phyloP scores from a whole-genome alignment of 2,797 vertebrate genomes.

The Balearica regulorum region DNA sequence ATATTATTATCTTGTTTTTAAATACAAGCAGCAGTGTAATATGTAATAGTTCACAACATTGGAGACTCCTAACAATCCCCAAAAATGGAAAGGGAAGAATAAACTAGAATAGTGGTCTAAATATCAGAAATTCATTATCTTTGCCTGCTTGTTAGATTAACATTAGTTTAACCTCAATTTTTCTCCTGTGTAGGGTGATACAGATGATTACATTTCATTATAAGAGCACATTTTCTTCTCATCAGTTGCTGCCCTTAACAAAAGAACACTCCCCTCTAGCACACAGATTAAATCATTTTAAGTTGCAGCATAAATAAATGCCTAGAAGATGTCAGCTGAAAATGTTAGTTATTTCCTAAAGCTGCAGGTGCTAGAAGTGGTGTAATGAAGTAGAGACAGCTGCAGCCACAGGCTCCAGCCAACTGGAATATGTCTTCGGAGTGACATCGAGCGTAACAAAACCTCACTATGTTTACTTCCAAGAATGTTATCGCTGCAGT shows the following conservation, averaged over 20 bases:
- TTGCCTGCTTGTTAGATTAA: constrained; percentile 26
- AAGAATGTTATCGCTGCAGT: constrained; percentile 49
- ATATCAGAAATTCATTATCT: constrained; percentile 10
- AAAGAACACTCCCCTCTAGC: constrained; percentile 15
- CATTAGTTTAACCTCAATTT: background rate
- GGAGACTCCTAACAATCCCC: background rate
- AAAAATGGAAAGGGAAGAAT: background rate
- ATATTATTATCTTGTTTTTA: background rate
- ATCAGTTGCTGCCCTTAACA: constrained; percentile 4
- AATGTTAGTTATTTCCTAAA: constrained; percentile 71
- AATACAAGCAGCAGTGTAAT: background rate
- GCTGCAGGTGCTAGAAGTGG: constrained; percentile 66
- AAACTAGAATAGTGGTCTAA: background rate
- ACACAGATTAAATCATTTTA: constrained; percentile 56
- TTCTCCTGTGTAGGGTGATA: background rate
- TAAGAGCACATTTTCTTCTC: constrained; percentile 18
- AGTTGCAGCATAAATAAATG: constrained; percentile 61
- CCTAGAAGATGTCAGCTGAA: constrained; percentile 65
- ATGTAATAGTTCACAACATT: background rate
- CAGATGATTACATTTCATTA: constrained; percentile 3
- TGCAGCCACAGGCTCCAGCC: constrained; percentile 31
- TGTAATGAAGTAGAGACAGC: constrained; percentile 63
- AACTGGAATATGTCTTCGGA: constrained; percentile 65
- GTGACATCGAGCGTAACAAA: constrained; percentile 55
- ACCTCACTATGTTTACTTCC: constrained; percentile 51